phyloP scores from a whole-genome alignment of 2,888 invertebrate species.

The Diplazon laetatorius region DNA sequence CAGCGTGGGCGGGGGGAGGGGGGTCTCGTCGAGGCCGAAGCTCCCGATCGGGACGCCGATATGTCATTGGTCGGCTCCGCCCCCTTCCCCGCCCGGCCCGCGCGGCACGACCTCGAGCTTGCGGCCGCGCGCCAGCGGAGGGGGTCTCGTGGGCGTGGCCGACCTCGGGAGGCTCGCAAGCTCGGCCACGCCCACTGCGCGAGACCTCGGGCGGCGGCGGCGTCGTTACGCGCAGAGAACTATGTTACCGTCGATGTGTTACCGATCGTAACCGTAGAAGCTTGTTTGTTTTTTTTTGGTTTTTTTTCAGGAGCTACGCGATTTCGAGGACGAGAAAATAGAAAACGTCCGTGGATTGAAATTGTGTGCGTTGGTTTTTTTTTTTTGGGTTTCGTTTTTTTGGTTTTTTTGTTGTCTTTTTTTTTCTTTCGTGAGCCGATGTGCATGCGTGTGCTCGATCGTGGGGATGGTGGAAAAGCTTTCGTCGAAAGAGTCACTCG shows the following conservation, averaged over 20 bases:
- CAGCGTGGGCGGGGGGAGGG: no score
- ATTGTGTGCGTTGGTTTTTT: background rate
- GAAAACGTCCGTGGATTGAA: no score
- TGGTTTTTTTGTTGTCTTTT: no score
- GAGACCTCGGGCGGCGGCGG: no score
- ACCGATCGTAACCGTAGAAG: no score
- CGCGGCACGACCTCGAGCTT: constrained; percentile 31
- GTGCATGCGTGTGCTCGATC: no score
- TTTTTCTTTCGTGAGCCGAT: no score
- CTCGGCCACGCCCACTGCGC: constrained; percentile 65
- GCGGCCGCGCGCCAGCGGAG: constrained; percentile 60
- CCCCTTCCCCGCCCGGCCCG: constrained; percentile 62
- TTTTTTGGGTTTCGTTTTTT: no score
- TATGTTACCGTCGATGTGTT: background rate
- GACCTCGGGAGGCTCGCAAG: constrained; percentile 65
- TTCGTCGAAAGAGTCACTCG: no score
- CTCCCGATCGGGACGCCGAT: constrained; percentile 69
- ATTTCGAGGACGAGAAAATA: no score
- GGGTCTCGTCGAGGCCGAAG: no score
- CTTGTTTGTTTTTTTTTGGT: background rate
- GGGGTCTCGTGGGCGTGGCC: constrained; percentile 71
- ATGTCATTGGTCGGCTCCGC: constrained; percentile 80
- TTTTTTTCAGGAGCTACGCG: constrained; percentile 1
- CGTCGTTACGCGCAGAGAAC: constrained; percentile 40
- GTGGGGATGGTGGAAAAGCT: no score